Evolutionary conservation across 2,888 invertebrate species (phyloP).

Genomic region (Cetonia aurata): DNA sequence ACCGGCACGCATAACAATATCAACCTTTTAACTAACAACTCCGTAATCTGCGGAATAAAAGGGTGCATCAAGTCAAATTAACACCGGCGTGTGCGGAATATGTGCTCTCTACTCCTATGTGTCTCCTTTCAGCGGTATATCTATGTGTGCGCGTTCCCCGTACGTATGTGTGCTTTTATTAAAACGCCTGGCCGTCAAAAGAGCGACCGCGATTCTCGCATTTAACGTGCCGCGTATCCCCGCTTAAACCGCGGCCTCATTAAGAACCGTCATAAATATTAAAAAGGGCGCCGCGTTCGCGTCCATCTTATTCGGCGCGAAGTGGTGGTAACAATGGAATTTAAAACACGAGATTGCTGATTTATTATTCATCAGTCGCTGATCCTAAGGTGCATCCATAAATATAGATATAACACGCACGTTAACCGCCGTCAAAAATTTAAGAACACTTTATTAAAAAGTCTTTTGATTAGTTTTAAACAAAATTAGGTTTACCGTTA

Average conservation of each 20-base stretch:
- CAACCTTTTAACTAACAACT: conserved; percentile 41
- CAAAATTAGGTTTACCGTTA: no score
- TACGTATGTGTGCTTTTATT: conserved; percentile 28
- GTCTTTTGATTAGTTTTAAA: no score
- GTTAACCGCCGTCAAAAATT: no score
- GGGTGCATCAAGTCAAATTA: conserved; percentile 41
- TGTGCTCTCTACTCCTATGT: background rate
- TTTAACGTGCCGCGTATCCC: conserved; percentile 28
- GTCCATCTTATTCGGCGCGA: background rate
- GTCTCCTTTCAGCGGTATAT: background rate
- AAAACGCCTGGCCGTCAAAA: conserved; percentile 31
- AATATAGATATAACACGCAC: no score
- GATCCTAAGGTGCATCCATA: background rate
- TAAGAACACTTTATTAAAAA: no score
- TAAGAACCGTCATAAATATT: conserved; percentile 44
- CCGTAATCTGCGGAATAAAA: conserved; percentile 37
- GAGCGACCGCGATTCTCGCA: conserved; percentile 35
- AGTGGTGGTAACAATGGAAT: conserved; percentile 42
- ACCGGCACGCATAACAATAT: conserved; percentile 36
- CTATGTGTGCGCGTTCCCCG: background rate
- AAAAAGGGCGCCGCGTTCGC: conserved; percentile 17
- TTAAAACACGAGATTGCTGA: conserved; percentile 42
- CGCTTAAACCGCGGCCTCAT: conserved; percentile 33
- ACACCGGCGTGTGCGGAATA: conserved; percentile 14
- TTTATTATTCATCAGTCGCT: conserved; percentile 47